These are phyloP conservation scores for Hypomesus transpacificus DNA, from an alignment of 2,113 vertebrate species.

Conservation along the genomic window DNA sequence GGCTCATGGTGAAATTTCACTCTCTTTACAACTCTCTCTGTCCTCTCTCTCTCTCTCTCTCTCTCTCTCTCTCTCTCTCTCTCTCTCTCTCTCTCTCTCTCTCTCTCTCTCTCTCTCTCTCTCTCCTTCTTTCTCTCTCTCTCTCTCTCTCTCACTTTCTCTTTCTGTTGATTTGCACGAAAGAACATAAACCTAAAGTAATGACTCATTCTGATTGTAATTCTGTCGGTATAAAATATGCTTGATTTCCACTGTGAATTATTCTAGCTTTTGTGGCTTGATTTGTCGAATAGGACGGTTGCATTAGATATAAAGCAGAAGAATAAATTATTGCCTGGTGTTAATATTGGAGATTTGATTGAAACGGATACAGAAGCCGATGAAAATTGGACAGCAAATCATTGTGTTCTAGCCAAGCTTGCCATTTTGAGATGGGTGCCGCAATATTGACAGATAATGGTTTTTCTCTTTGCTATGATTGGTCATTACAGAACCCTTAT, in stretches of 20 bases:
- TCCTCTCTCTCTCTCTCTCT: not conserved
- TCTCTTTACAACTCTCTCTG: not conserved
- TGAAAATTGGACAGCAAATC: constrained; percentile 67
- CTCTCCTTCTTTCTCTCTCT: not conserved
- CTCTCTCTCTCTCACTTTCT: constrained; percentile 1
- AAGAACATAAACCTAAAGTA: constrained; percentile 48
- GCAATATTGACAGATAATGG: constrained; percentile 62
- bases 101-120: not conserved
- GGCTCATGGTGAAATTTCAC: not conserved
- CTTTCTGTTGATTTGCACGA: constrained; percentile 22
- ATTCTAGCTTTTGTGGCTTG: constrained; percentile 47
- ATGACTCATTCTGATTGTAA: constrained; percentile 56
- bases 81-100: not conserved
- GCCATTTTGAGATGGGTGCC: constrained; percentile 43
- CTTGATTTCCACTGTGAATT: constrained; percentile 59
- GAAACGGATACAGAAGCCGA: constrained; percentile 61
- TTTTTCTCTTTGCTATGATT: constrained; percentile 55
- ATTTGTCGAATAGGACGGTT: constrained; percentile 53
- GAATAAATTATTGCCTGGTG: constrained; percentile 59
- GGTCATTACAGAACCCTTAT: constrained; percentile 58
- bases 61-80: not conserved
- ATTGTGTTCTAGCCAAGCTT: constrained; percentile 49
- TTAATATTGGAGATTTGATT: constrained; percentile 72
- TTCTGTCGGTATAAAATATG: constrained; percentile 59
- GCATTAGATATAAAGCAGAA: constrained; percentile 65